Evolutionary conservation across 2,113 vertebrate genomes (phyloP).

Genomic region (Mandrillus leucophaeus): DNA sequence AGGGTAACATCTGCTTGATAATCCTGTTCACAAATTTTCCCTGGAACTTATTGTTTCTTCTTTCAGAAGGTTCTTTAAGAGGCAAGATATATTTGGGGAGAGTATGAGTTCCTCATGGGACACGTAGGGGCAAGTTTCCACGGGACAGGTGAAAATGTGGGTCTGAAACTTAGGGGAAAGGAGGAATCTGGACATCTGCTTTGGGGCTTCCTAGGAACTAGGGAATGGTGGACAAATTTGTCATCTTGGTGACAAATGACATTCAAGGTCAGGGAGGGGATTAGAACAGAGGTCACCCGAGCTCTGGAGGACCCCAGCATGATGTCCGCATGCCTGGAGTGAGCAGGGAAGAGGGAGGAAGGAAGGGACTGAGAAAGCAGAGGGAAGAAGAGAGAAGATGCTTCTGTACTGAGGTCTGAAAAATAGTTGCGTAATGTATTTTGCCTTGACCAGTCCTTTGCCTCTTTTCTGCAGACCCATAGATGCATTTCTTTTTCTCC

Average conservation of each 20-base stretch:
- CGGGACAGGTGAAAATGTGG: no score
- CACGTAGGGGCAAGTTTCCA: neutral
- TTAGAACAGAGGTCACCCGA: no score
- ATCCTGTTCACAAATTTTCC: neutral
- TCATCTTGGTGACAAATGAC: neutral
- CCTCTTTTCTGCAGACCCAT: neutral
- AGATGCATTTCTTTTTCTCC: neutral
- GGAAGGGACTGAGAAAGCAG: neutral
- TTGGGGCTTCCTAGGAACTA: neutral
- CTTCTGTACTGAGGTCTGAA: neutral
- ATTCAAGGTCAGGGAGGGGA: rapidly evolving
- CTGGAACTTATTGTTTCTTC: neutral
- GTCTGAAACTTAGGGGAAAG: neutral
- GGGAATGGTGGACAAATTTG: neutral
- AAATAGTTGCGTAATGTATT: neutral
- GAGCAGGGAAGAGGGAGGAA: neutral
- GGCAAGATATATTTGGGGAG: neutral
- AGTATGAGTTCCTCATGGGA: neutral
- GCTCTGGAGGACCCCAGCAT: neutral
- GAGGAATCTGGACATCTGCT: neutral
- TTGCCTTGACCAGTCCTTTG: no score
- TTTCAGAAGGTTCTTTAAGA: neutral
- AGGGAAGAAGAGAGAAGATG: neutral
- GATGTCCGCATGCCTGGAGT: neutral
- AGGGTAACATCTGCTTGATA: neutral